A percentile compares a stretch with the other conserved stretches of the same genome.
phyloP scores from a whole-genome alignment of 2,888 invertebrate genomes.

The Hirudinaria manillensis region DNA sequence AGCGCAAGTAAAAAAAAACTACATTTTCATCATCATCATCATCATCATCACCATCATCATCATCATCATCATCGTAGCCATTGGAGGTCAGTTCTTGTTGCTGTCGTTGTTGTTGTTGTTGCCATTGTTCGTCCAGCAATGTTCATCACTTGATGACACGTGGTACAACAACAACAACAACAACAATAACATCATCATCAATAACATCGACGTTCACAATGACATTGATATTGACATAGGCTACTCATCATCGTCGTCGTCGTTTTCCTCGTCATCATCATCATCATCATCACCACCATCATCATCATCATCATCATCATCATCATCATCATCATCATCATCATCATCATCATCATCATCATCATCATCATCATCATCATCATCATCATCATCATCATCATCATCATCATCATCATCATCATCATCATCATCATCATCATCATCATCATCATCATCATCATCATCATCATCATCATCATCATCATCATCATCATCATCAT shows the following conservation, averaged over 20 bases:
- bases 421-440: background rate
- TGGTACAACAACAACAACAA: background rate
- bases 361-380: conserved; percentile 21
- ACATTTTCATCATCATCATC: conserved; percentile 30
- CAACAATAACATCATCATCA: background rate
- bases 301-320: conserved; percentile 13
- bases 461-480: conserved; percentile 26
- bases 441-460: background rate
- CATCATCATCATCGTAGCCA: conserved; percentile 12
- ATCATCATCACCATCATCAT: conserved; percentile 25
- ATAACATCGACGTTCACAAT: background rate
- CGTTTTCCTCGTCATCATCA: conserved; percentile 30
- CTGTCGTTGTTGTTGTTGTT: too few relatives aligned
- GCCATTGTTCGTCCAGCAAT: too few relatives aligned
- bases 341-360: conserved; percentile 20
- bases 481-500: conserved; percentile 33
- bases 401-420: background rate
- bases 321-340: conserved; percentile 21
- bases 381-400: conserved; percentile 16
- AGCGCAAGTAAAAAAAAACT: background rate
- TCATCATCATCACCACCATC: conserved; percentile 29
- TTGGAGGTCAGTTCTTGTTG: too few relatives aligned
- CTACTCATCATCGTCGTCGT: conserved; percentile 24
- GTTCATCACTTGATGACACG: too few relatives aligned
- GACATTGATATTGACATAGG: too few relatives aligned